Evolutionary conservation across 2,888 invertebrate species (phyloP), one percentile per base, ranked within the genome.

Genomic region (Trichogramma evanescens): DNA sequence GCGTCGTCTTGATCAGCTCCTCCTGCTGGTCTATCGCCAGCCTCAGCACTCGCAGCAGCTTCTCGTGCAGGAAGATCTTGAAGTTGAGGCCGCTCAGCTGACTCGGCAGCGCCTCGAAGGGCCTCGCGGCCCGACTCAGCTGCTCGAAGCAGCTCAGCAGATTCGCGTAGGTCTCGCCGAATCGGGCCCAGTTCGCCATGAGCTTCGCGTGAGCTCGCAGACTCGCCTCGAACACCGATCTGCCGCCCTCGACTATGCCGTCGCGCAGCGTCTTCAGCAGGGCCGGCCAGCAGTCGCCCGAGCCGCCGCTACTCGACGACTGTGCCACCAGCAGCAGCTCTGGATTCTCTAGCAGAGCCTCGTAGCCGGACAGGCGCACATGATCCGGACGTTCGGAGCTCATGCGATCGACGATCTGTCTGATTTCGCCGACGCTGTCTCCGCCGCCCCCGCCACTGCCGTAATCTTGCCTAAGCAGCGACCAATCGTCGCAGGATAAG

Each of bases 321-420:
- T 45, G 59, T 4, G 6, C 26, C 3, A 46, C 62, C 42, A 71
- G 54, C 40, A 68, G 72, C 5, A 70, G 64, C n/a, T 73, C 53
- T 13, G 77, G 76, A 53, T 68, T 69, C 53, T 72, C 71, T 1
- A 75, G 62, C 9, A 78, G 64, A 26, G 69, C 64, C 63, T 76
- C 77, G 56, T 73, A 78, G 9, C 75, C 76, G n/a, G 74, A 74
- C 3, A 78, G 63, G 65, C 76, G 67, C n/a, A 78, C 76, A 54
- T 78, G 77, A 10, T 73, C 71, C 8, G 77, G 75, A 57, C 73
- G 72, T 40, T 73, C 70, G 43, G 62, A 59, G 44, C 66, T 67
- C 55, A 77, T 73, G 56, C 71, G 71, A 5, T 74, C 70, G 38
- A 77, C 64, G 5, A 75, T 68, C 8, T 69, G 58, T 1, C 66